Conservation (phyloP, 2,888 invertebrate species). For the Heliconius ethilla region DNA sequence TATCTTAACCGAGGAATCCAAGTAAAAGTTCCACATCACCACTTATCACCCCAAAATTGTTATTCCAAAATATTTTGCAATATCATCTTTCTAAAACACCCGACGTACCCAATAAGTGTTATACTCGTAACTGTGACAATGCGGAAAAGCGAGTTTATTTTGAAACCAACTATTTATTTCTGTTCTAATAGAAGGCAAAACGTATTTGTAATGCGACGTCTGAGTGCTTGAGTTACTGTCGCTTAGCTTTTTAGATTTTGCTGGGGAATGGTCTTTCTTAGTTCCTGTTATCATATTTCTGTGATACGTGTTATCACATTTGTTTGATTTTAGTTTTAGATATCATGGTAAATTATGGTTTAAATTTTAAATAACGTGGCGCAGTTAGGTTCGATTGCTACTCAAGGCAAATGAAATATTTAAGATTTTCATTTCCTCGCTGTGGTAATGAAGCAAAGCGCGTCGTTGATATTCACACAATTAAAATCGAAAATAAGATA, state of each 20-base stretch:
- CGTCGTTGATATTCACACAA: too few relatives aligned
- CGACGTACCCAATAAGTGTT: constrained; percentile 46
- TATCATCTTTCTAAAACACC: constrained; percentile 42
- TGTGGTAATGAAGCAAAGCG: too few relatives aligned
- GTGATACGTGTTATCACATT: neutral
- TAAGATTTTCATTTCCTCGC: too few relatives aligned
- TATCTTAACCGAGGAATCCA: neutral
- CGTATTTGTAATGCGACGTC: constrained; percentile 41
- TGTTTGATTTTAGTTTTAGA: neutral
- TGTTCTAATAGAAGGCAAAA: constrained; percentile 42
- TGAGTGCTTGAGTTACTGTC: constrained; percentile 38
- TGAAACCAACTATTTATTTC: constrained; percentile 41
- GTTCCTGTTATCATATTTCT: neutral
- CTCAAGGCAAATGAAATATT: too few relatives aligned
- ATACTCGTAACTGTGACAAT: constrained; percentile 40
- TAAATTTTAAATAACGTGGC: neutral
- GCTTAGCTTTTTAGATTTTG: constrained; percentile 39
- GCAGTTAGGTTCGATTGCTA: too few relatives aligned
- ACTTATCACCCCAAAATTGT: neutral
- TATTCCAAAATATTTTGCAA: constrained; percentile 29
- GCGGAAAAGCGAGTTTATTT: constrained; percentile 43
- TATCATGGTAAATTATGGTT: neutral
- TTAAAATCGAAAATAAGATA: too few relatives aligned
- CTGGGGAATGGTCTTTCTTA: constrained; percentile 10
- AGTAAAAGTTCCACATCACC: neutral